phyloP scores from a whole-genome alignment of 1,140 invertebrate species.

The Drosophila repleta region DNA sequence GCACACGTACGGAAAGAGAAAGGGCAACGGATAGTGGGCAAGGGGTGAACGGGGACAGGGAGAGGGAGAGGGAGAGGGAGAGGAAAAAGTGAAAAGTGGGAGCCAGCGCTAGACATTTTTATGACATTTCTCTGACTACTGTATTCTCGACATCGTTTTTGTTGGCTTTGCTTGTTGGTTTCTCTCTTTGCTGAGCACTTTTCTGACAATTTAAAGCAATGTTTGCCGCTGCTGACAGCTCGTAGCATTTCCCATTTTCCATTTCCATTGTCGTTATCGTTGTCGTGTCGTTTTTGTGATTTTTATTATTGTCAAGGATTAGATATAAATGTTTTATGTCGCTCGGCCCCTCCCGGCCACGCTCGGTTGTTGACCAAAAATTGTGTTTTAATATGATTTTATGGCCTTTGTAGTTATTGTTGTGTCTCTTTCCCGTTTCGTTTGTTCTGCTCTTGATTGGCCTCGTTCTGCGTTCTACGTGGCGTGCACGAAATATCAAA shows the following conservation, averaged over 20 bases:
- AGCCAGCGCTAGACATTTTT: conserved; percentile 57
- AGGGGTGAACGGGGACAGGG: no score
- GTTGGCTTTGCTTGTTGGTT: conserved; percentile 20
- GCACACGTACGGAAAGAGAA: conserved; percentile 52
- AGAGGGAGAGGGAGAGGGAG: no score
- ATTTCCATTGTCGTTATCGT: conserved; percentile 54
- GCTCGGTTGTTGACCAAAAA: conserved; percentile 57
- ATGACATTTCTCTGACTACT: conserved; percentile 78
- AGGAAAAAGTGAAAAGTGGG: conserved; percentile 26
- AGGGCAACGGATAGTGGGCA: not conserved
- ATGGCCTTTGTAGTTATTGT: conserved; percentile 62
- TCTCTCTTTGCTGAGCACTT: conserved; percentile 57
- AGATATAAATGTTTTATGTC: conserved; percentile 82
- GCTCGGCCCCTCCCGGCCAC: not conserved
- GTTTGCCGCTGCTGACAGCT: conserved; percentile 64
- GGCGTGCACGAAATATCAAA: conserved; percentile 67
- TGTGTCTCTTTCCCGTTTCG: not conserved
- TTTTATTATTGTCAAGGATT: conserved; percentile 83
- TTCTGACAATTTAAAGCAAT: conserved; percentile 78
- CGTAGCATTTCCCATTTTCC: conserved; percentile 54
- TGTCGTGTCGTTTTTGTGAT: conserved; percentile 72
- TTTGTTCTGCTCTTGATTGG: conserved; percentile 48
- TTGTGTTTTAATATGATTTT: conserved; percentile 82
- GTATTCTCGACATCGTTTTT: conserved; percentile 48
- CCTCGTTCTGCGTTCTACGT: conserved; percentile 43